Percentiles rank a stretch among this genome's conserved stretches.
Evolutionary conservation across 2,797 vertebrate genomes (phyloP).

Genomic region (Pseudomugil gertrudae): DNA sequence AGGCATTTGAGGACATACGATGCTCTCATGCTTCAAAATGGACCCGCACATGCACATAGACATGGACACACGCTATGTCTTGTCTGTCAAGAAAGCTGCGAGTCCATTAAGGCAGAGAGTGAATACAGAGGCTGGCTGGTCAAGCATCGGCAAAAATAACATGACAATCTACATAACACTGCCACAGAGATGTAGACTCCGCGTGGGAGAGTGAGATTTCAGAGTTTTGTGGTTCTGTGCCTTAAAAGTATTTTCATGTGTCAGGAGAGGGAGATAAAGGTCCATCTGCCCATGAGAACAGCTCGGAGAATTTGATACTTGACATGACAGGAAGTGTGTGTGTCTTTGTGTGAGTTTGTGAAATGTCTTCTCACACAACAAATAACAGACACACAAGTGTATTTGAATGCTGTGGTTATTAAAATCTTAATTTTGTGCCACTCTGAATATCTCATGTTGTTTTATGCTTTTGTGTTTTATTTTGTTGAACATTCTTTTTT

Average conservation of each 20-base stretch:
- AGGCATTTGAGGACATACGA: constrained; percentile 4
- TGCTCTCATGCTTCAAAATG: not conserved
- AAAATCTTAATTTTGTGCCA: not conserved
- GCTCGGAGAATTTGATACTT: constrained; percentile 14
- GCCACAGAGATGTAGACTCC: constrained; percentile 53
- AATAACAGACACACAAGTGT: not conserved
- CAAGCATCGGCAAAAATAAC: constrained; percentile 64
- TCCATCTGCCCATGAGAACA: constrained; percentile 47
- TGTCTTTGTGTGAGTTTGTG: constrained; percentile 1
- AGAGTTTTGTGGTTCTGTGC: constrained; percentile 64
- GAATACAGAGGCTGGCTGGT: constrained; percentile 64
- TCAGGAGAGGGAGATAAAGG: constrained; percentile 53
- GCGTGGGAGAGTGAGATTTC: constrained; percentile 27
- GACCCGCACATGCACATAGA: constrained; percentile 1
- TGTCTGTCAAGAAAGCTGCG: constrained; percentile 51
- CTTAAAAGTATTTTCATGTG: constrained; percentile 58
- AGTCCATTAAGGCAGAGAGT: constrained; percentile 67
- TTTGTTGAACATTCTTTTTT: not conserved
- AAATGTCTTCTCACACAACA: not conserved
- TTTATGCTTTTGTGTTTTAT: not conserved
- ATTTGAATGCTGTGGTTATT: not conserved
- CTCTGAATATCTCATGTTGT: not conserved
- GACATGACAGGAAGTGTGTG: constrained; percentile 9
- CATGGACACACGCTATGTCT: not conserved
- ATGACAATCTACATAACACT: constrained; percentile 56